Evolutionary conservation across 2,113 vertebrate species (phyloP).

Genomic region (Tursiops truncatus): DNA sequence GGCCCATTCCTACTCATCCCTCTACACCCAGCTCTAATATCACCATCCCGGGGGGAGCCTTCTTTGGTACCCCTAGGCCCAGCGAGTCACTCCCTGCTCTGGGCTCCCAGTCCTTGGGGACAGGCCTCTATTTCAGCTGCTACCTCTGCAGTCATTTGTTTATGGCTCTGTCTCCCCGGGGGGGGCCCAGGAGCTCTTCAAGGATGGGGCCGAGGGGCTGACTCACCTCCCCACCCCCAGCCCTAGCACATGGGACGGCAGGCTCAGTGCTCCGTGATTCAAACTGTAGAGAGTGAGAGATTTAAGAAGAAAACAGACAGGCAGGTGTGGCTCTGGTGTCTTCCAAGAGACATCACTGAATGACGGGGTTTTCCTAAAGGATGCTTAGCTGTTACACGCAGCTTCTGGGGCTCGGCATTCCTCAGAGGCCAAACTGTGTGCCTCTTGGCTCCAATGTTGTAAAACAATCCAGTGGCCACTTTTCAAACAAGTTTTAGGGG

Average conservation of each 20-base stretch:
- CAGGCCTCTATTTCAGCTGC: background rate
- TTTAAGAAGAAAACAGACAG: background rate
- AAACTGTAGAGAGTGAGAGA: background rate
- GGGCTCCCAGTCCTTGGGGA: background rate
- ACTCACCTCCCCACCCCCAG: accelerated
- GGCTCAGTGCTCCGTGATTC: background rate
- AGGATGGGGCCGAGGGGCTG: background rate
- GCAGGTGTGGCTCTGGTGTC: too few relatives aligned
- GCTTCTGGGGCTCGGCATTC: background rate
- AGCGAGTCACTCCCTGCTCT: background rate
- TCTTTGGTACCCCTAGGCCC: background rate
- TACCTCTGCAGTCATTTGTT: background rate
- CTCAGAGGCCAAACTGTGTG: background rate
- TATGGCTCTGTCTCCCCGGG: background rate
- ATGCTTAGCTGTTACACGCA: too few relatives aligned
- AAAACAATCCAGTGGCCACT: background rate
- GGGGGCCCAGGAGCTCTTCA: background rate
- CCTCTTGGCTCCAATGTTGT: background rate
- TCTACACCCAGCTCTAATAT: background rate
- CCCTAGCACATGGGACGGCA: background rate
- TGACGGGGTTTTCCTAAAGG: background rate
- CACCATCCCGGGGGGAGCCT: background rate
- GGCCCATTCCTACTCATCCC: background rate
- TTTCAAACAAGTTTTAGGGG: background rate
- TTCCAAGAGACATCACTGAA: accelerated